Base-by-base conservation (phyloP, 1,140 invertebrate genomes). In the Venustaconcha ellipsiformis region DNA sequence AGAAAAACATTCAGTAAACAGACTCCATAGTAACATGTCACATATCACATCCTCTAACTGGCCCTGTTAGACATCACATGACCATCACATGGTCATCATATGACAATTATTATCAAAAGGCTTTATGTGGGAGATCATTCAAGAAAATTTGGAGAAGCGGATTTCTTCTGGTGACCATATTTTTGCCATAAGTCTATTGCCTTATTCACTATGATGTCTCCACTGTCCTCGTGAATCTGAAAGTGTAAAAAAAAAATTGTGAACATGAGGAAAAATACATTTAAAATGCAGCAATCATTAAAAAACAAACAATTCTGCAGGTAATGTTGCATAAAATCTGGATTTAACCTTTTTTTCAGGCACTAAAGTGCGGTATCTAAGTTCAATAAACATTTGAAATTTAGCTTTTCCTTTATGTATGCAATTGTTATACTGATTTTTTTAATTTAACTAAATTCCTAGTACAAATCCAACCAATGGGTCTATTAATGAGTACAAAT, bases 201-300 rank as follows among this genome's bases (percentile, higher is more conserved):
- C 90, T 95, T 94, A 80, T 94, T 95, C 4, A 94, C 94, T 76
- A 95, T 93, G 14, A 94, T 91, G 87, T 95, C 94, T 20, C 92
- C 92, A 84, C 92, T 93, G 89, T 95, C 94, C 88, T 95, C 94
- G 48, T 93, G 92, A 79, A 95, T 93, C 94, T 95, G 83, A 63
- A 92, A 91, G 82, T 77, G 66, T 75, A 0, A 23, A 23, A 78
- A 8, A 78, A 78, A 78, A 30, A 60, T 67, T 48, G 48, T n/a
- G 17, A 14, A 23, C 37, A 48, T 56, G 5, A 23, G 8, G 15
- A 60, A 14, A 37, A 37, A 37, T 37, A 37, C 3, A 6, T 37
- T 57, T n/a, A 20, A 58, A 15, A 58, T n/a, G 23, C 8, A 37
- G 20, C 48, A 20, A 26, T 17, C 48, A 37, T 57, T 17, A 23